These are phyloP conservation scores for Chauna torquata DNA, from an alignment of 2,113 vertebrate species.

Conservation along the genomic window DNA sequence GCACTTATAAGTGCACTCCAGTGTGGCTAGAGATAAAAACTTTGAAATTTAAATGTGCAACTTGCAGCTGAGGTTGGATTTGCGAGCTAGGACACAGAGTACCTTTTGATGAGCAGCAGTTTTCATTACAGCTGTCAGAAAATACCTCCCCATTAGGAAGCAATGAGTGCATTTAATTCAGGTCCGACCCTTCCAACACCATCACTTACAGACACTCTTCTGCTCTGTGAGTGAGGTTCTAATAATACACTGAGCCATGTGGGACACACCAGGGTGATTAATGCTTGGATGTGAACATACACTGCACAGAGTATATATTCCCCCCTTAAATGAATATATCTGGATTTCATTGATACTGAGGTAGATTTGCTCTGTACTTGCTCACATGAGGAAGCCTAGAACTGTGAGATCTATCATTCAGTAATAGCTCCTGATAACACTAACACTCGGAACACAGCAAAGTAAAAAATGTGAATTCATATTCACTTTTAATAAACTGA, in stretches of 20 bases:
- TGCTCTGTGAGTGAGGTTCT: constrained; percentile 60
- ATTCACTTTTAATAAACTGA: constrained; percentile 77
- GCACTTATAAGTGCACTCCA: constrained; percentile 61
- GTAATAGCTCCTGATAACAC: constrained; percentile 66
- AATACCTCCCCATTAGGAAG: constrained; percentile 68
- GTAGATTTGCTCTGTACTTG: constrained; percentile 31
- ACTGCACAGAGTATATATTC: not conserved
- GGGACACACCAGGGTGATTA: constrained; percentile 65
- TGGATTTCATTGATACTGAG: constrained; percentile 40
- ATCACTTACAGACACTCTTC: constrained; percentile 62
- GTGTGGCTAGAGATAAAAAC: constrained; percentile 65
- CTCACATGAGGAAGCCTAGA: constrained; percentile 55
- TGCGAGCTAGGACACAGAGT: constrained; percentile 70
- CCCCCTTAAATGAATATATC: constrained; percentile 22
- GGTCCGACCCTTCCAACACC: constrained; percentile 31
- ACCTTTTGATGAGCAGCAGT: constrained; percentile 72
- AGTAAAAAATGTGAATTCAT: constrained; percentile 73
- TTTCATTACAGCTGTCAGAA: constrained; percentile 73
- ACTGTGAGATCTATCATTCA: constrained; percentile 39
- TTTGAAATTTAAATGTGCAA: constrained; percentile 77
- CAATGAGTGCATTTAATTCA: constrained; percentile 46
- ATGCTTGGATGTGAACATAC: constrained; percentile 34
- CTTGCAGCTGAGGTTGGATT: constrained; percentile 70
- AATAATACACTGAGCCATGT: constrained; percentile 64
- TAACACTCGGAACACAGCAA: constrained; percentile 50